Evolutionary conservation across 1,140 invertebrate species (phyloP).

Genomic region (Leptonema lineaticorne): DNA sequence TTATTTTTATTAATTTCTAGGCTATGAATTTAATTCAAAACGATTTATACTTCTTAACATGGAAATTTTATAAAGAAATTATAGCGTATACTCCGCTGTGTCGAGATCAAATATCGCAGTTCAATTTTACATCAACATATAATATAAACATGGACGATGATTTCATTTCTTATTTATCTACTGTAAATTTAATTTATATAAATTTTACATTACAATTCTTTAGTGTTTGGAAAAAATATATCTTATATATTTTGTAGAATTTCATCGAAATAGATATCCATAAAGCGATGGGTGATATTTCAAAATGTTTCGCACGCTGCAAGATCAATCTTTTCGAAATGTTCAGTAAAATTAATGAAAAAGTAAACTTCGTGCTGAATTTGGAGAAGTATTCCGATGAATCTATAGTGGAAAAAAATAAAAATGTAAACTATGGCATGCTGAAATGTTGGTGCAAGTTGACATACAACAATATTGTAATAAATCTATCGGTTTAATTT

Average conservation of each 20-base stretch:
- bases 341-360: neutral
- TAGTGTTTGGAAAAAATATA: neutral
- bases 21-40: neutral
- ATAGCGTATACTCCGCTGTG: constrained; percentile 14
- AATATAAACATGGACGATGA: constrained; percentile 7
- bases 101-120: neutral
- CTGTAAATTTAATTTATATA: neutral
- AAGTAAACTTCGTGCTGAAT: neutral
- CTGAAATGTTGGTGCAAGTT: neutral
- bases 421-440: neutral
- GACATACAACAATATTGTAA: neutral
- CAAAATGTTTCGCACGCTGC: neutral
- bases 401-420: neutral
- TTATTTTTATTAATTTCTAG: neutral
- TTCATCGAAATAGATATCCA: constrained; percentile 14
- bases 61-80: constrained; percentile 19
- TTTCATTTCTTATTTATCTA: constrained; percentile 7
- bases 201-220: neutral
- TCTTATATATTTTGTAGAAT: constrained; percentile 1
- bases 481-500: no score
- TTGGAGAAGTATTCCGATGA: neutral
- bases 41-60: constrained; percentile 16
- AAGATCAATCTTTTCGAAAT: neutral
- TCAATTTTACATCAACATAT: constrained; percentile 15
- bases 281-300: neutral